These are phyloP conservation scores for Oreonectes daqikongensis DNA, from an alignment of 2,797 vertebrate species.

Conservation along the genomic window DNA sequence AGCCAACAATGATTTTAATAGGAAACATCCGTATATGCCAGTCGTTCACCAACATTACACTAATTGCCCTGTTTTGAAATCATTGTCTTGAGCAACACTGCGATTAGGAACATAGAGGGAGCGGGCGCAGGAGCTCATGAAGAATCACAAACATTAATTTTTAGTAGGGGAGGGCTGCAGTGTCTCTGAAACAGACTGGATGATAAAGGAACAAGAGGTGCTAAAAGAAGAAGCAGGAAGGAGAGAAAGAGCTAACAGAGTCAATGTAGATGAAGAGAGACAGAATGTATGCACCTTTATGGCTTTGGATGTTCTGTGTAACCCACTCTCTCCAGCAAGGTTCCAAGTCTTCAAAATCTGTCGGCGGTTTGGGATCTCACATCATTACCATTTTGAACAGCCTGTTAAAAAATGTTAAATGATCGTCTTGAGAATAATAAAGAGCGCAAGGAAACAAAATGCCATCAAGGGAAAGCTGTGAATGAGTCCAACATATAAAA, in stretches of 20 bases:
- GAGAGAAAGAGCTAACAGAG: slow-evolving; percentile 4
- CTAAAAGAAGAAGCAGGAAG: background rate
- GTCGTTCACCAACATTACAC: slow-evolving; percentile 65
- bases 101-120: slow-evolving; percentile 48
- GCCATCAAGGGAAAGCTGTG: slow-evolving; percentile 33
- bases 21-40: slow-evolving; percentile 68
- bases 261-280: slow-evolving; percentile 18
- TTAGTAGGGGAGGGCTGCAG: slow-evolving; percentile 22
- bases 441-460: slow-evolving; percentile 37
- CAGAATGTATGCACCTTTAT: slow-evolving; percentile 16
- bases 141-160: slow-evolving; percentile 36
- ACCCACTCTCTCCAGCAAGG: slow-evolving; percentile 11
- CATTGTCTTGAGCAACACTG: slow-evolving; percentile 62
- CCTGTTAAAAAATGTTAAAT: slow-evolving; percentile 39
- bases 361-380: slow-evolving; percentile 28
- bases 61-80: slow-evolving; percentile 71
- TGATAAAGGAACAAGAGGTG: background rate
- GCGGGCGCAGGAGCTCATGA: slow-evolving; percentile 26
- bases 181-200: background rate
- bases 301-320: slow-evolving; percentile 29
- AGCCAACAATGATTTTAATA: slow-evolving; percentile 66
- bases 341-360: slow-evolving; percentile 32
- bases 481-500: slow-evolving; percentile 44
- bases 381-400: slow-evolving; percentile 48
- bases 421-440: slow-evolving; percentile 42